Percentiles rank a stretch among this genome's conserved stretches.
Conservation (phyloP, 1,140 invertebrate species). For the Drosophila nebulosa region DNA sequence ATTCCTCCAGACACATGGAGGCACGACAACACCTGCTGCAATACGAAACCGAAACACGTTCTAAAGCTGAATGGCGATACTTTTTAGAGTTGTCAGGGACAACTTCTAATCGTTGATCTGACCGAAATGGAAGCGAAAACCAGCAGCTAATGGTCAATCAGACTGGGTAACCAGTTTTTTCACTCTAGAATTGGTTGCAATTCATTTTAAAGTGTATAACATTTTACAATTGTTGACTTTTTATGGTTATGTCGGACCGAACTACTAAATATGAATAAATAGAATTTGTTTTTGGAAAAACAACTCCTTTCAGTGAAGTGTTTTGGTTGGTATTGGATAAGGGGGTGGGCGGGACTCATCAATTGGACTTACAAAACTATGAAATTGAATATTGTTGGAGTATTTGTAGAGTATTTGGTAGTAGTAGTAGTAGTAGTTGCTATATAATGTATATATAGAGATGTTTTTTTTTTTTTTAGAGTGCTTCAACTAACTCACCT, state of each 20-base stretch:
- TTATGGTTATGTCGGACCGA: slow-evolving; percentile 62
- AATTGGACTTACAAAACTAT: slow-evolving; percentile 61
- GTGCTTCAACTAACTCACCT: slow-evolving; percentile 77
- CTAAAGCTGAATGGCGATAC: background rate
- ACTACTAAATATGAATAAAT: slow-evolving; percentile 32
- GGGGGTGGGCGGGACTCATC: background rate
- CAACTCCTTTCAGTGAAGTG: too few species aligned
- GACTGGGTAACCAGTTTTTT: slow-evolving; percentile 21
- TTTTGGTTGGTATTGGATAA: background rate
- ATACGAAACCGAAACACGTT: too few species aligned
- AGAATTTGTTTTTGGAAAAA: background rate
- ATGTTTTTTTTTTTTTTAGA: too few species aligned
- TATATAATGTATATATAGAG: background rate
- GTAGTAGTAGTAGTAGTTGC: slow-evolving; percentile 47
- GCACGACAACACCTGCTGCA: too few species aligned
- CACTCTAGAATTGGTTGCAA: slow-evolving; percentile 30
- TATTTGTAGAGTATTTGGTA: slow-evolving; percentile 49
- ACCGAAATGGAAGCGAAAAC: slow-evolving; percentile 32
- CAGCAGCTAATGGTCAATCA: slow-evolving; percentile 41
- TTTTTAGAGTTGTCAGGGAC: too few species aligned
- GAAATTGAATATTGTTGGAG: slow-evolving; percentile 29
- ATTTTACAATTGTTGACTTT: slow-evolving; percentile 43
- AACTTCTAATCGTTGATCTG: slow-evolving; percentile 31
- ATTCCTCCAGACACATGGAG: too few species aligned
- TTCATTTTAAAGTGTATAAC: slow-evolving; percentile 39